phyloP scores from a whole-genome alignment of 2,797 vertebrate species.

The Enteromius thamalakanensis region DNA sequence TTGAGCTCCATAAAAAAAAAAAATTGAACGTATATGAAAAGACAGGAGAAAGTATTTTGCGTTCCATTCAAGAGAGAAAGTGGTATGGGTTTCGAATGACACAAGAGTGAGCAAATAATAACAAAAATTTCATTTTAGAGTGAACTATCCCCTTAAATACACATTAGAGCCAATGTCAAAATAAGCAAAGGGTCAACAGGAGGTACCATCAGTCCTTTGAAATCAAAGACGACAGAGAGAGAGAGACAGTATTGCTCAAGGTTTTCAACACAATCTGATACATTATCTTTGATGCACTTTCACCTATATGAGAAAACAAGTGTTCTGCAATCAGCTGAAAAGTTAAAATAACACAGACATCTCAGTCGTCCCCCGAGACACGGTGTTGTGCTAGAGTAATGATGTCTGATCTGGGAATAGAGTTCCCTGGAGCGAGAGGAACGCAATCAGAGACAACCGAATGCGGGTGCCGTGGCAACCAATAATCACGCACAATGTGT shows the following conservation, averaged over 20 bases:
- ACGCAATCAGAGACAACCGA: not conserved
- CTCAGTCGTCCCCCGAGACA: not conserved
- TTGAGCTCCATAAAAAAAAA: not conserved
- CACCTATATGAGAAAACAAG: constrained; percentile 31
- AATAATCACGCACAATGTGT: not conserved
- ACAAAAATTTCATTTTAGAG: not conserved
- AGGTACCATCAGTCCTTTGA: not conserved
- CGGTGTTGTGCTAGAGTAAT: constrained; percentile 20
- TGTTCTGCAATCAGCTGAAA: constrained; percentile 21
- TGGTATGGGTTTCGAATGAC: not conserved
- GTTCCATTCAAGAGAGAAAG: not conserved
- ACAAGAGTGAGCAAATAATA: not conserved
- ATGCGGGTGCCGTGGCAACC: not conserved
- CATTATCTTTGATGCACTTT: constrained; percentile 37
- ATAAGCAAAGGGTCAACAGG: constrained; percentile 14
- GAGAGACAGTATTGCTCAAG: constrained; percentile 19
- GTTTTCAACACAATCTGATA: constrained; percentile 5
- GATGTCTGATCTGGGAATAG: constrained; percentile 15
- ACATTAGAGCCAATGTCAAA: not conserved
- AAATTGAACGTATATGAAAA: not conserved
- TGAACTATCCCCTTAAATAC: not conserved
- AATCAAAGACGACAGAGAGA: constrained; percentile 5
- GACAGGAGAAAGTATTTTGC: not conserved
- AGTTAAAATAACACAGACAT: constrained; percentile 34
- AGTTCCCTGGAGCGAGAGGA: not conserved